Evolutionary conservation across 2,888 invertebrate genomes (phyloP), one percentile per base, ranked within the genome.

Genomic region (Azorinus chamasolen): DNA sequence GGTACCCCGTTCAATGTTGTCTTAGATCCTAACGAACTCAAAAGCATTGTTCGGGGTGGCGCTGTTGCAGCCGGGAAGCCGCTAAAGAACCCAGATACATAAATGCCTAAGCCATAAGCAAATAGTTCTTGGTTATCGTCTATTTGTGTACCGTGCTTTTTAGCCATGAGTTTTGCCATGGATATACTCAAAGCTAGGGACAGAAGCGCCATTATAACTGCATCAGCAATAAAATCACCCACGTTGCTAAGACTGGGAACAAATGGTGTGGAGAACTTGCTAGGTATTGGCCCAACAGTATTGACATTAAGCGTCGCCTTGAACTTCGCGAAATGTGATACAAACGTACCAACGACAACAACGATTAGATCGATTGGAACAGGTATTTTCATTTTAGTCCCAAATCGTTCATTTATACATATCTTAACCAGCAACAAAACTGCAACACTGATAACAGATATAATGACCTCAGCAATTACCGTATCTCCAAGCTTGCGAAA

Each of bases 401-500:
- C 81, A 65, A 75, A 90, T 20, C 85, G 53, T 71, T 88, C 85
- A 66, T 90, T 91, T 27, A 91, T 74, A 48, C 77, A 77, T 18
- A 81, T 51, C 61, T 89, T 89, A 20, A 92, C 91, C 20, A 96
- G 83, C 0, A 95, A 93, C 41, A 96, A 94, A 58, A 95, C 87
- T 20, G 95, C 83, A 54, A 96, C 95, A 1, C 96, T 94, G 46
- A 96, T 93, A 20, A 94, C 82, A 0, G 96, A 96, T 55, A 96
- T 94, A 25, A 95, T 91, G 25, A 96, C 91, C 0, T 97, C 95
- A 0, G 95, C 94, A 82, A 94, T 90, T 91, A 97, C 96, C 8
- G 95, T 93, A n/a, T 94, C 85, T 2, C 93, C 86, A 74, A 96
- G 92, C 83, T 94, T 93, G 66, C 93, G 92, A 78, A 95, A 93